Evolutionary conservation across 2,113 vertebrate genomes (phyloP).

Genomic region (Ammodytes dubius): DNA sequence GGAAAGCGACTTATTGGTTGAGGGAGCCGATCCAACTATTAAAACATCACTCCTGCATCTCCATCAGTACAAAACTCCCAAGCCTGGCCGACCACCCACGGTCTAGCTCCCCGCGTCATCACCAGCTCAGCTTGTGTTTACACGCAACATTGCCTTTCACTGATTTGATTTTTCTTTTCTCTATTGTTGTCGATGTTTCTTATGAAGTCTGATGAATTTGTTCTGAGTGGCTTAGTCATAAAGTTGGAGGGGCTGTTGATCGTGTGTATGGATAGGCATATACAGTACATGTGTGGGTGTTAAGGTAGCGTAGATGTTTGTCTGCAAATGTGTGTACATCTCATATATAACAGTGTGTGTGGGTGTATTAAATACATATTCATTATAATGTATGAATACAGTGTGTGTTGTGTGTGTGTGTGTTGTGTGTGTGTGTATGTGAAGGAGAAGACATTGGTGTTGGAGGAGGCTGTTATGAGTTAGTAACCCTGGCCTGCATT

Average conservation of each 20-base stretch:
- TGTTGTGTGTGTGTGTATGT: constrained; percentile 20
- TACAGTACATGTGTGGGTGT: constrained; percentile 1
- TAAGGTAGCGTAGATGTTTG: constrained; percentile 10
- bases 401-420: constrained; percentile 14
- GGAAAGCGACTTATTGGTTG: constrained; percentile 31
- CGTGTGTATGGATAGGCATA: constrained; percentile 6
- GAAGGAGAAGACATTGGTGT: constrained; percentile 33
- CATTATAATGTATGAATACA: constrained; percentile 29
- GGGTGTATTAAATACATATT: neutral
- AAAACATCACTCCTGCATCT: constrained; percentile 59
- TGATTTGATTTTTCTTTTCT: constrained; percentile 69
- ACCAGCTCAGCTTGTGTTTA: constrained; percentile 48
- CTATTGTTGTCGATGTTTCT: constrained; percentile 66
- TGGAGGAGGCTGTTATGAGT: constrained; percentile 58
- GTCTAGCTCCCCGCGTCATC: constrained; percentile 44
- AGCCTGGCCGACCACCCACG: constrained; percentile 43
- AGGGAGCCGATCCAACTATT: constrained; percentile 70
- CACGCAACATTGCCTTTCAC: constrained; percentile 67
- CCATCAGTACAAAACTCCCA: constrained; percentile 46
- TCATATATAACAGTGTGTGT: neutral
- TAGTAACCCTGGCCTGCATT: constrained; percentile 46
- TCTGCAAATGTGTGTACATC: constrained; percentile 27
- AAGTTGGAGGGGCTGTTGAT: constrained; percentile 11
- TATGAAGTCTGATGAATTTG: constrained; percentile 65
- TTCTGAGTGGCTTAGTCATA: constrained; percentile 56